phyloP scores from a whole-genome alignment of 2,888 invertebrate species.

The Synanthedon tipuliformis region DNA sequence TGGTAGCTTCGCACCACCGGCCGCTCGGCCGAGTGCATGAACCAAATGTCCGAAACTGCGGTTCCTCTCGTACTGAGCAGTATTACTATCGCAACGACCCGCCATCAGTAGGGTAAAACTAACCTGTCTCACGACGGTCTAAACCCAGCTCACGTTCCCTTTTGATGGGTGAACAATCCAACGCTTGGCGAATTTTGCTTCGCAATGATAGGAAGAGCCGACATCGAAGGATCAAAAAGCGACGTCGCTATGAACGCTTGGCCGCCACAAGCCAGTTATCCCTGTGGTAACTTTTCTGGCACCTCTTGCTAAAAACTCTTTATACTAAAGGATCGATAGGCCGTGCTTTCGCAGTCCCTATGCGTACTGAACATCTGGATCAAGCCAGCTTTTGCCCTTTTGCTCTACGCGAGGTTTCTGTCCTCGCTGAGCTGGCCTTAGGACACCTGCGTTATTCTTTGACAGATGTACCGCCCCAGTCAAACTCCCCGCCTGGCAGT shows the following conservation, averaged over 20 bases:
- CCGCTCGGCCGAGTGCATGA: not conserved
- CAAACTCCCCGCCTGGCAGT: constrained; percentile 75
- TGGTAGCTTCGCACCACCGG: not conserved
- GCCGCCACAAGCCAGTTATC: constrained; percentile 74
- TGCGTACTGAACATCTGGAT: too few relatives aligned
- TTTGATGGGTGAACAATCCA: not conserved
- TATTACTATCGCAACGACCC: constrained; percentile 57
- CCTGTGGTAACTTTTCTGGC: constrained; percentile 75
- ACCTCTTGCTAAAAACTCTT: constrained; percentile 61
- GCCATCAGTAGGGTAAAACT: constrained; percentile 63
- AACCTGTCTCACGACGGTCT: constrained; percentile 70
- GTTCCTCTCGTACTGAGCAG: constrained; percentile 29
- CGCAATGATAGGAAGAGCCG: constrained; percentile 52
- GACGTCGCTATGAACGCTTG: constrained; percentile 44
- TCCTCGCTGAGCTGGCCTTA: constrained; percentile 74
- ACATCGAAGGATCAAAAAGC: constrained; percentile 80
- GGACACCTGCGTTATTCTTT: constrained; percentile 75
- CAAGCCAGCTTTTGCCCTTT: too few relatives aligned
- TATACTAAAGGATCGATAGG: constrained; percentile 71
- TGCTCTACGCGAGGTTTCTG: constrained; percentile 79
- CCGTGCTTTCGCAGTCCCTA: too few relatives aligned
- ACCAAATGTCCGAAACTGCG: constrained; percentile 66
- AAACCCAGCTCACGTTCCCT: not conserved
- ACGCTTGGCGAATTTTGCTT: not conserved
- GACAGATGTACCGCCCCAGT: constrained; percentile 76